These are phyloP conservation scores for Eolophus roseicapilla DNA, from an alignment of 2,113 vertebrate species.

Conservation along the genomic window DNA sequence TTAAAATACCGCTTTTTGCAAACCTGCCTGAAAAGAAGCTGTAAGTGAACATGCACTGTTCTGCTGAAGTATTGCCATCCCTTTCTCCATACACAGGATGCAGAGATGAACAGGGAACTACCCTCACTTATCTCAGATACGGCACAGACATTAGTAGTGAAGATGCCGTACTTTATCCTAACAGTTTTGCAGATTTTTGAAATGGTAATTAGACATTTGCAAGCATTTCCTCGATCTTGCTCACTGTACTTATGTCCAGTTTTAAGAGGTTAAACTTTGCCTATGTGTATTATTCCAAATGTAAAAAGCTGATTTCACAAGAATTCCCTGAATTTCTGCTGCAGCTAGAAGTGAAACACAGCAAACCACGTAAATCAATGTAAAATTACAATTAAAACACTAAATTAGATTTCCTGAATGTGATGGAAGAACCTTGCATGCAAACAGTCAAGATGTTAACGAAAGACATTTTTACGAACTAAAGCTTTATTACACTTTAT, in stretches of 20 bases:
- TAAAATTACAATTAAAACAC: not conserved
- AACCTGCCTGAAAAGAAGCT: not conserved
- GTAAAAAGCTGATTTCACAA: not conserved
- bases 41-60: accelerated
- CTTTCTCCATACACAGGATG: not conserved
- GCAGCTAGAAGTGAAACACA: not conserved
- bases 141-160: not conserved
- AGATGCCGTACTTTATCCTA: not conserved
- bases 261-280: not conserved
- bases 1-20: not conserved
- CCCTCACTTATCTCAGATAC: not conserved
- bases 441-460: not conserved
- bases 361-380: not conserved
- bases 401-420: not conserved
- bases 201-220: not conserved
- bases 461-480: not conserved
- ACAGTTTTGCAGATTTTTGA: not conserved
- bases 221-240: not conserved
- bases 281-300: not conserved
- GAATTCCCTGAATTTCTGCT: not conserved
- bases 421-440: not conserved
- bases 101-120: not conserved
- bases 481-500: not conserved
- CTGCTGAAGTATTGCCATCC: not conserved
- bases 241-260: not conserved